A percentile compares a stretch with the other conserved stretches of the same genome.
Evolutionary conservation across 2,113 vertebrate genomes (phyloP).

Genomic region (Pseudopipra pipra): DNA sequence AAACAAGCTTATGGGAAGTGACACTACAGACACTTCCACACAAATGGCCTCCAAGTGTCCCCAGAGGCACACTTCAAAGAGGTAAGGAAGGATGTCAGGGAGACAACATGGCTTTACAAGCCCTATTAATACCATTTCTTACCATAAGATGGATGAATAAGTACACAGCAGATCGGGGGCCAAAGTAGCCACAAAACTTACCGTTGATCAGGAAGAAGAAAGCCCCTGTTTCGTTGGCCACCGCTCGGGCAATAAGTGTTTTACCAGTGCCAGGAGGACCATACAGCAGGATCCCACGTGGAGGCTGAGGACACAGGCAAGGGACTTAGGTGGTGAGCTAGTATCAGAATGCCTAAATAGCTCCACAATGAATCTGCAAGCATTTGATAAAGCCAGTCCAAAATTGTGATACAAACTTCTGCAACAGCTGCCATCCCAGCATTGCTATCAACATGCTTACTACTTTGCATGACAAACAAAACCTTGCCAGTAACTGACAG

Average conservation of each 20-base stretch:
- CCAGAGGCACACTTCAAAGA: neutral
- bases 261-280: conserved; percentile 98
- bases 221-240: conserved; percentile 96
- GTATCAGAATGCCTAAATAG: neutral
- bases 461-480: neutral
- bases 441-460: neutral
- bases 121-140: neutral
- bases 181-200: conserved; percentile 51
- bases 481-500: neutral
- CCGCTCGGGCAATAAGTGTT: conserved; percentile 95
- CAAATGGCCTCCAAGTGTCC: neutral
- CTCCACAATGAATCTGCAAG: neutral
- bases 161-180: neutral
- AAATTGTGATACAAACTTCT: neutral
- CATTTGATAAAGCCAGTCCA: neutral
- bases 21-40: neutral
- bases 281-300: conserved; percentile 94
- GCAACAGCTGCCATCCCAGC: neutral
- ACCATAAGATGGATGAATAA: neutral
- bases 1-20: neutral
- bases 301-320: conserved; percentile 77
- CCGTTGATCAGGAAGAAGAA: conserved; percentile 98
- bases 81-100: neutral
- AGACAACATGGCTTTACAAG: accelerated
- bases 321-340: neutral